Evolutionary conservation across 64 coral and sea anemone genomes (phyloP), one percentile per base, ranked within the genome.

Genomic region (Anthopleura sola): DNA sequence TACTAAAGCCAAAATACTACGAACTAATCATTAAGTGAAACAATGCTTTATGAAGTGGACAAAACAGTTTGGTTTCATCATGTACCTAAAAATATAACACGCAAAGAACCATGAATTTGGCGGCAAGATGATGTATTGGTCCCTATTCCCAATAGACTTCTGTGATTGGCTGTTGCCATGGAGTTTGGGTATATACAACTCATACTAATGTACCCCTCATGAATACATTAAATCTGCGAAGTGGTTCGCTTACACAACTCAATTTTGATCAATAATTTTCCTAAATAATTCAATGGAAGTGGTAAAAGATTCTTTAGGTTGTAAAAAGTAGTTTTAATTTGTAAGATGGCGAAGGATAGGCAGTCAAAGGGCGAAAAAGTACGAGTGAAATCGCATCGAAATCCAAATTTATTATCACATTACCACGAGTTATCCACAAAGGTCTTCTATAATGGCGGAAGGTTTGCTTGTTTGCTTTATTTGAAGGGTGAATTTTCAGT

Each of bases 141-240:
- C n/a, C 49, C 3, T 57, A 46, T 14, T 21, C 19, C 28, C 57
- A 80, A 69, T 56, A 50, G 85, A 47, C 37, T 64, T 9, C 56
- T 53, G 14, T 92, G 90, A 97, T 97, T 97, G 94, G 94, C 54
- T 86, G 91, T 96, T 83, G 66, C 94, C 94, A 96, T 96, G 90
- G 94, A 57, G 83, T 88, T 60, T 60, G 53, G 66, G 37, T 47
- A 83, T 78, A 55, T 92, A 87, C 37, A 95, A 94, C 37, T 44
- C 75, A 28, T 75, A 18, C 37, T 75, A 39, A 37, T 57, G 23
- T 36, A 78, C 83, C 50, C 76, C 33, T 55, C 60, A 54, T 78
- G 78, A 29, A 29, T 81, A 29, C 44, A 39, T 84, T 68, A 18
- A 55, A 80, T 51, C 60, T 31, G 21, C 6, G 9, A 29, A 36